These are phyloP conservation scores for Noctua janthina DNA, from an alignment of 2,888 invertebrate species.

Conservation along the genomic window DNA sequence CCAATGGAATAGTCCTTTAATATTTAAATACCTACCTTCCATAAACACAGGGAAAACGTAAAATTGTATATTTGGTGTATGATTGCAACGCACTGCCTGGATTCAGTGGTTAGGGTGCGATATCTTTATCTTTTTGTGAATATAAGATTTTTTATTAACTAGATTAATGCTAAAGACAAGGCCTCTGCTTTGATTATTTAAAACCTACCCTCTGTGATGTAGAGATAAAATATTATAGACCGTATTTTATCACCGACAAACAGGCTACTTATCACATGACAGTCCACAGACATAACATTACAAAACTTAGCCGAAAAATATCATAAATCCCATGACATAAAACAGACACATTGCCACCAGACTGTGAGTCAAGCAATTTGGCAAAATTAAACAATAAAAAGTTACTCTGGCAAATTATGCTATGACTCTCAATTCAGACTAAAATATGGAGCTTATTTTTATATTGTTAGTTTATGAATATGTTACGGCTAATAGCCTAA, in stretches of 20 bases:
- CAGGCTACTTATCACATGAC: conserved; percentile 6
- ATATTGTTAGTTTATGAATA: not conserved
- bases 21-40: too few relatives aligned
- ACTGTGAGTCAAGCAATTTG: conserved; percentile 43
- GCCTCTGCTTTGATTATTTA: not conserved
- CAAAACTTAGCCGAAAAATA: conserved; percentile 10
- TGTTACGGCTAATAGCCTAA: too few relatives aligned
- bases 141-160: not conserved
- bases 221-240: not conserved
- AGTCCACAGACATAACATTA: conserved; percentile 20
- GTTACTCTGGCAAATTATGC: conserved; percentile 48
- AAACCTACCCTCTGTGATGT: not conserved
- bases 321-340: conserved; percentile 37
- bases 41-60: too few relatives aligned
- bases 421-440: conserved; percentile 10
- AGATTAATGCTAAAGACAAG: not conserved
- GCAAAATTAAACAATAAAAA: conserved; percentile 59
- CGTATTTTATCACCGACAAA: conserved; percentile 13
- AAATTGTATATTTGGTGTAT: not conserved
- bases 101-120: not conserved
- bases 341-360: conserved; percentile 26
- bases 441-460: conserved; percentile 12
- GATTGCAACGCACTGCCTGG: not conserved
- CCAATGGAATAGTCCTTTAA: too few relatives aligned
- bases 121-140: too few relatives aligned